Evolutionary conservation across 1,140 invertebrate genomes (phyloP), one percentile per base, ranked within the genome.

Genomic region (Atopsyche davidsoni): DNA sequence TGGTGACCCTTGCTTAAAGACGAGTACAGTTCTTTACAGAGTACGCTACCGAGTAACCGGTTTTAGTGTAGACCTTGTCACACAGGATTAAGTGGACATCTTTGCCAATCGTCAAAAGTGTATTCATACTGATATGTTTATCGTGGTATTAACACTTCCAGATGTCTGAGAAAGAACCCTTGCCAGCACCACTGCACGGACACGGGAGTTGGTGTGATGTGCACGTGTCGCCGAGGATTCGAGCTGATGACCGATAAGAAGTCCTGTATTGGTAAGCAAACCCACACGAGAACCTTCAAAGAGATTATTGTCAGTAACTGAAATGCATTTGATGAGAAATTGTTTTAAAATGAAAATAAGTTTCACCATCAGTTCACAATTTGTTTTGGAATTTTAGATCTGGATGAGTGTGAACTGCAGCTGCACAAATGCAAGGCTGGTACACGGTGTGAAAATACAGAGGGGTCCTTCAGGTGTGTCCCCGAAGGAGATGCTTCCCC

Each of bases 181-280:
- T 86, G 83, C 62, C 73, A 80, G 19, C 82, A 86, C 44, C 73
- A 76, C 22, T 86, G 83, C 60, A 63, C 69, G 6, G 81, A 83
- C 55, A 80, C 77, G 18, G 79, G 79, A 0, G 57, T 73, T 0
- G 69, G 75, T 21, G 73, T 84, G 0, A 75, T 75, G 51, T 86
- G 83, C 60, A 75, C 73, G 0, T 86, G 83, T 59, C 71, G 79
- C 16, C 66, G 79, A 52, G 88, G 87, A 3, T 89, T 81, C 59
- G 75, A 78, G 46, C 67, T 88, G 3, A 72, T 79, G 57, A 64
- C 76, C 18, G 85, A 87, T 63, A 77, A 77, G 35, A 81, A 78
- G 59, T 79, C 82, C 3, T 88, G 85, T 59, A 64, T 69, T 60
- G 71, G 71, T 72, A 62, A 42, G 24, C 7, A 17, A n/a, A n/a